A percentile compares a stretch with the other conserved stretches of the same genome.
Evolutionary conservation across 2,888 invertebrate genomes (phyloP).

Genomic region (Sericinus montela): DNA sequence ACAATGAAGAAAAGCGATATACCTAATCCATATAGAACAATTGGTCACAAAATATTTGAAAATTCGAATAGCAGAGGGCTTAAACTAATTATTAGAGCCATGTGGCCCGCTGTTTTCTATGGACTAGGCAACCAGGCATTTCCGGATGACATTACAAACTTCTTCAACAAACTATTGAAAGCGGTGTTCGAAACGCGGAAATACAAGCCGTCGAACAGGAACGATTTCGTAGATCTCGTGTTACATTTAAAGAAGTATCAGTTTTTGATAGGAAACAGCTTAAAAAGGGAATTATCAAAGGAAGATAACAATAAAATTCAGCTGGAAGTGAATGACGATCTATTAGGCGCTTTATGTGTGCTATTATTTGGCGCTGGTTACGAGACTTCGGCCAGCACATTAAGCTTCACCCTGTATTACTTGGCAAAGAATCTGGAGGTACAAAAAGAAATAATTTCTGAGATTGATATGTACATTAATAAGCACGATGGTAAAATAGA

Average conservation of each 20-base stretch:
- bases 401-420: conserved; percentile 41
- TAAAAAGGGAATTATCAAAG: conserved; percentile 33
- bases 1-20: conserved; percentile 33
- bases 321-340: conserved; percentile 49
- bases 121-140: conserved; percentile 36
- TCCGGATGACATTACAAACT: conserved; percentile 32
- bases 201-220: conserved; percentile 35
- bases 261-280: conserved; percentile 40
- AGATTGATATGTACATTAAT: conserved; percentile 41
- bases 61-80: conserved; percentile 31
- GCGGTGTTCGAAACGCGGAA: conserved; percentile 38
- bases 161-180: conserved; percentile 37
- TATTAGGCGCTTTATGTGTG: conserved; percentile 73
- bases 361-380: conserved; percentile 62
- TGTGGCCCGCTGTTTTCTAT: conserved; percentile 54
- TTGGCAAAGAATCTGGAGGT: conserved; percentile 38
- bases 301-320: conserved; percentile 28
- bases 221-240: conserved; percentile 52
- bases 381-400: conserved; percentile 45
- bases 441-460: conserved; percentile 34
- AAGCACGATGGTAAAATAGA: conserved; percentile 29
- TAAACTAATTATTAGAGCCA: conserved; percentile 31
- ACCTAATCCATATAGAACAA: conserved; percentile 37
- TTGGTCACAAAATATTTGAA: conserved; percentile 41
- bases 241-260: conserved; percentile 39